phyloP scores from a whole-genome alignment of 1,140 invertebrate genomes.

The Euwallacea similis region DNA sequence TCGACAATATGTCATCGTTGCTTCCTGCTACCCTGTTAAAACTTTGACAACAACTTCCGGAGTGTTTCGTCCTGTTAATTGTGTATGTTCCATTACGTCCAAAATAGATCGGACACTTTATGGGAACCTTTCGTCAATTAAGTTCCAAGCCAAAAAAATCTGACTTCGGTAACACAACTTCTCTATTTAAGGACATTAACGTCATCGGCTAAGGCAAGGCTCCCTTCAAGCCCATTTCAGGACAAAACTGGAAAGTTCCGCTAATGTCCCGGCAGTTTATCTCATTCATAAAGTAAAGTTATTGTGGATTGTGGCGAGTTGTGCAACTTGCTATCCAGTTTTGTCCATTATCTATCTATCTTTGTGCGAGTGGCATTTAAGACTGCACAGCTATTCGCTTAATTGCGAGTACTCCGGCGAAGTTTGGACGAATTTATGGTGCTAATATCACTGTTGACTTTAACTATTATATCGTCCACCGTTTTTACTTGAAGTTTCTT shows the following conservation, averaged over 20 bases:
- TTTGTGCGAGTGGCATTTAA: constrained; percentile 23
- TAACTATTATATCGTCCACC: neutral
- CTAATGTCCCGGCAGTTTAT: constrained; percentile 25
- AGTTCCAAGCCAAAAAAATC: too few species aligned
- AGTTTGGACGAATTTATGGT: constrained; percentile 7
- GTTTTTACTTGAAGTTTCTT: neutral
- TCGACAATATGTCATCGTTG: too few species aligned
- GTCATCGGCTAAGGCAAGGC: too few species aligned
- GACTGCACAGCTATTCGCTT: constrained; percentile 10
- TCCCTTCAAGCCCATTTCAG: neutral
- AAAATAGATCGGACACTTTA: too few species aligned
- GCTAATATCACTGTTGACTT: constrained; percentile 5
- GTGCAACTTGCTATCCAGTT: constrained; percentile 24
- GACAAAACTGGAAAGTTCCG: constrained; percentile 17
- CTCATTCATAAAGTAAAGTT: constrained; percentile 31
- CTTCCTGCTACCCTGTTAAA: too few species aligned
- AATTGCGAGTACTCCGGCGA: constrained; percentile 7
- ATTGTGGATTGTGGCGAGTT: constrained; percentile 24
- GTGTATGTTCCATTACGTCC: too few species aligned
- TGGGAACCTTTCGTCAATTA: too few species aligned
- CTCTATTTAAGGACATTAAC: too few species aligned
- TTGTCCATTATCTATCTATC: constrained; percentile 26
- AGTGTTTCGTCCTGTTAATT: too few species aligned
- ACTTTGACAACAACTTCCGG: too few species aligned
- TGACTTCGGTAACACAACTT: too few species aligned